Percentiles rank a stretch among this genome's conserved stretches.
phyloP scores from a whole-genome alignment of 92 coral and sea anemone genomes.

The Epizoanthus illoricatus region DNA sequence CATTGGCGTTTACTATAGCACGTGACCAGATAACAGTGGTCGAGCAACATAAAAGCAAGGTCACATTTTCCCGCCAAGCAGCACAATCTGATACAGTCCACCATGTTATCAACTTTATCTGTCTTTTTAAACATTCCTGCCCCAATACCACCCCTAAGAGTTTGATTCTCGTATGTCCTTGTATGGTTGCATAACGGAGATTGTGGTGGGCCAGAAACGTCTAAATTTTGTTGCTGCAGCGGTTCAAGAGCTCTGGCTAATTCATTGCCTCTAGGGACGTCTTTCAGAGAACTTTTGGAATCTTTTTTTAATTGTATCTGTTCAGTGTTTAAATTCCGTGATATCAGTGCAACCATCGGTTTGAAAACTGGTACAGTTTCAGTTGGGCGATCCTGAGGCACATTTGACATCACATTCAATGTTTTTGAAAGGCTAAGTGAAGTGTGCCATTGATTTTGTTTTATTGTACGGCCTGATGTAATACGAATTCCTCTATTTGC shows the following conservation, averaged over 20 bases:
- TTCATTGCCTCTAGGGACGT: conserved; percentile 30
- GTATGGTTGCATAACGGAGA: conserved; percentile 63
- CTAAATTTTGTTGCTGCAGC: conserved; percentile 24
- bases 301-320: no score
- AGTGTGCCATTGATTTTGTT: background rate
- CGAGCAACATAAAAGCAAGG: conserved; percentile 78
- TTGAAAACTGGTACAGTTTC: background rate
- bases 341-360: background rate
- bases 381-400: background rate
- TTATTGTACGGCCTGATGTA: background rate
- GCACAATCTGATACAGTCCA: conserved; percentile 69
- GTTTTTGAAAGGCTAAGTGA: background rate
- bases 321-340: background rate
- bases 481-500: background rate
- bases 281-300: conserved; percentile 12
- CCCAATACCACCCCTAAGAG: conserved; percentile 71
- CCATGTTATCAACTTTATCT: conserved; percentile 49
- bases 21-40: conserved; percentile 73
- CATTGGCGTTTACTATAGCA: conserved; percentile 68
- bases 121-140: conserved; percentile 63
- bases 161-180: conserved; percentile 51
- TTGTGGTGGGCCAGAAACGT: conserved; percentile 25
- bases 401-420: background rate
- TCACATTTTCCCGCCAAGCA: conserved; percentile 64
- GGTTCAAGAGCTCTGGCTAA: conserved; percentile 58